phyloP scores from a whole-genome alignment of 1,140 invertebrate species.

The Atta colombica region DNA sequence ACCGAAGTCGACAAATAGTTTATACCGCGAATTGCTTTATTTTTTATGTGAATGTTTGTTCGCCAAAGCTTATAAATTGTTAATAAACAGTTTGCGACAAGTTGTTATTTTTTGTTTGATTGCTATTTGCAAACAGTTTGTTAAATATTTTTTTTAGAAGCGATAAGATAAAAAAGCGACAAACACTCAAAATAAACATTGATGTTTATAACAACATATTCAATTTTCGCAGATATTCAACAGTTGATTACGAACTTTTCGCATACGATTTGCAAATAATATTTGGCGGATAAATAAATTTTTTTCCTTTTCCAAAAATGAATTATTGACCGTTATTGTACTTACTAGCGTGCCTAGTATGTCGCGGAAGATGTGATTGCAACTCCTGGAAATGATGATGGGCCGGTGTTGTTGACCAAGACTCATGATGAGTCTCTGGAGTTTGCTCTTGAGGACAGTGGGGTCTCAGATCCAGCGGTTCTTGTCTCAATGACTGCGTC shows the following conservation, averaged over 20 bases:
- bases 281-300: neutral
- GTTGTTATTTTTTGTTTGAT: too few species aligned
- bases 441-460: conserved; percentile 87
- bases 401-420: conserved; percentile 79
- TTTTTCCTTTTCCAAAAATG: neutral
- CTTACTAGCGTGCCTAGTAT: conserved; percentile 82
- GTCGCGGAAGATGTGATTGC: conserved; percentile 78
- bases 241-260: neutral
- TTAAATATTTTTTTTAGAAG: too few species aligned
- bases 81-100: too few species aligned
- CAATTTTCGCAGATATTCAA: neutral
- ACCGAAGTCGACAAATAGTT: too few species aligned
- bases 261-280: neutral
- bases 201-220: neutral
- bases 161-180: neutral
- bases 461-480: conserved; percentile 93
- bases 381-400: conserved; percentile 85
- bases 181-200: neutral
- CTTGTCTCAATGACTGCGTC: conserved; percentile 90
- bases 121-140: too few species aligned
- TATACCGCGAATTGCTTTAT: too few species aligned
- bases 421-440: conserved; percentile 78
- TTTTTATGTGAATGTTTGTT: too few species aligned
- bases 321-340: neutral
- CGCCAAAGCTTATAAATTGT: too few species aligned